Evolutionary conservation across 2,113 vertebrate genomes (phyloP).

Genomic region (Ailuropoda melanoleuca): DNA sequence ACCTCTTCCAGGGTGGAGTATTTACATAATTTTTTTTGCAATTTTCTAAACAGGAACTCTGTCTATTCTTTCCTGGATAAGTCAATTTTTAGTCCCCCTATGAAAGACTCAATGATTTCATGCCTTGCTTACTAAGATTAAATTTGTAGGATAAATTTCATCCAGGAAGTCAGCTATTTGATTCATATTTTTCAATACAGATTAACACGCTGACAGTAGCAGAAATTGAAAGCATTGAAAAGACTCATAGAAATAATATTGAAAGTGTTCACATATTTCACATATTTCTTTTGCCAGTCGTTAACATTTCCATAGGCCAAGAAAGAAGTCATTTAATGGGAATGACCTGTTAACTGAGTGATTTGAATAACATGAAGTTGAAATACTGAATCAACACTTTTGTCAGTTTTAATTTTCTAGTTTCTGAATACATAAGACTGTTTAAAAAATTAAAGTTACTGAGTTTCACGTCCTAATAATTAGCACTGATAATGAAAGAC

Average conservation of each 20-base stretch:
- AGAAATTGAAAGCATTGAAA: slow-evolving; percentile 2
- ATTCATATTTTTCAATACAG: slow-evolving; percentile 26
- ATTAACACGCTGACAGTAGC: slow-evolving; percentile 26
- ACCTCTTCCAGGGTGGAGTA: background rate
- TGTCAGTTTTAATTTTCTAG: slow-evolving; percentile 12
- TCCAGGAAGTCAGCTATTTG: slow-evolving; percentile 49
- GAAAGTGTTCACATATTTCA: background rate
- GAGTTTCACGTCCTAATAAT: background rate
- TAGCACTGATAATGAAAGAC: background rate
- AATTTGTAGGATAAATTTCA: slow-evolving; percentile 18
- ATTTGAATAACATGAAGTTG: background rate
- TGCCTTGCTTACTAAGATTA: slow-evolving; percentile 40
- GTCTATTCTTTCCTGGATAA: background rate
- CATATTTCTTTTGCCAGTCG: background rate
- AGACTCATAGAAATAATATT: slow-evolving; percentile 21
- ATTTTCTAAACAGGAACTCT: background rate
- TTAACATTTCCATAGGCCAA: slow-evolving; percentile 28
- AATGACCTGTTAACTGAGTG: background rate
- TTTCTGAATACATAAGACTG: background rate
- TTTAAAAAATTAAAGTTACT: background rate
- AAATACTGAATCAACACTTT: background rate
- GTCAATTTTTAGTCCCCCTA: background rate
- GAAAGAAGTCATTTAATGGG: background rate
- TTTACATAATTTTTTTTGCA: background rate
- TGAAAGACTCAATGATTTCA: slow-evolving; percentile 8